phyloP scores from a whole-genome alignment of 2,113 vertebrate species.

The Jaculus jaculus region DNA sequence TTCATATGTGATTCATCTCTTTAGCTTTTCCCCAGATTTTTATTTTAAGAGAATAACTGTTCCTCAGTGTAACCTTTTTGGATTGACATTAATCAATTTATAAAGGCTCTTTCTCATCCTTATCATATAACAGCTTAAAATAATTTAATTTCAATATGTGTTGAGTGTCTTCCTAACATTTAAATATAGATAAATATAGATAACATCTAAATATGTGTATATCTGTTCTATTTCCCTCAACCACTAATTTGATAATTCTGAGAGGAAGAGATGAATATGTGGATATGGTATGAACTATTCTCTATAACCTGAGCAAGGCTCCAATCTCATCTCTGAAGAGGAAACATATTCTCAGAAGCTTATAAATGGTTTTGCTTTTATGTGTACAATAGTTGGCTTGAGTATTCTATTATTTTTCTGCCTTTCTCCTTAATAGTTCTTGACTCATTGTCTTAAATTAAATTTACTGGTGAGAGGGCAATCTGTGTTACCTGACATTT shows the following conservation, averaged over 20 bases:
- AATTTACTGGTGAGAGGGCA: neutral
- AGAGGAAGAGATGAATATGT: constrained; percentile 16
- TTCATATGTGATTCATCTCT: neutral
- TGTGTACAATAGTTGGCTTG: neutral
- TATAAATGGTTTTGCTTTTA: constrained; percentile 7
- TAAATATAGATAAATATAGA: no score
- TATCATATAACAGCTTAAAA: constrained; percentile 18
- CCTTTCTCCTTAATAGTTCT: neutral
- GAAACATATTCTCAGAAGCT: constrained; percentile 2
- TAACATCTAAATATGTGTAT: neutral
- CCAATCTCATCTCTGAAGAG: constrained; percentile 30
- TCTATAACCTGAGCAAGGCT: neutral
- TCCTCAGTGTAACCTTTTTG: neutral
- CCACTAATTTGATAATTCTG: constrained; percentile 54
- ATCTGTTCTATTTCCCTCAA: constrained; percentile 1
- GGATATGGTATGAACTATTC: constrained; percentile 43
- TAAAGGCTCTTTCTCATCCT: constrained; percentile 11
- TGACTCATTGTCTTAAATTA: neutral
- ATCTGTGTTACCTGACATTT: neutral
- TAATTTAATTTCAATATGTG: constrained; percentile 49
- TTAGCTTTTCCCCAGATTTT: neutral
- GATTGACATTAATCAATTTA: neutral
- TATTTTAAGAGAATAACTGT: neutral
- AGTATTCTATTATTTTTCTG: neutral
- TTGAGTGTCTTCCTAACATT: neutral